Evolutionary conservation across 1,140 invertebrate genomes (phyloP).

Genomic region (Oryzaephilus surinamensis): DNA sequence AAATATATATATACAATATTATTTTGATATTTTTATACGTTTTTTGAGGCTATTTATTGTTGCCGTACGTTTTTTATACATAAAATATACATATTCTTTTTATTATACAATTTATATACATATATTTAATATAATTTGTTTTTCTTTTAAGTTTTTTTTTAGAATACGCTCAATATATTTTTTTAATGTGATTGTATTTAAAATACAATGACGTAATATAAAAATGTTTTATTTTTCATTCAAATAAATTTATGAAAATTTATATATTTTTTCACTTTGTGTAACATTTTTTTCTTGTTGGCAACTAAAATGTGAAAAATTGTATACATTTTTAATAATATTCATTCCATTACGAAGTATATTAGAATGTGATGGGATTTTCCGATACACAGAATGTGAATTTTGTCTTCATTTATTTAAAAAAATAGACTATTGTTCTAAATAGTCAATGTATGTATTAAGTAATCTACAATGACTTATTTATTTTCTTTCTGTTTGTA

Average conservation of each 20-base stretch:
- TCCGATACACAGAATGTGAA: background rate
- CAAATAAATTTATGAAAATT: background rate
- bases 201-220: too few species aligned
- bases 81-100: too few species aligned
- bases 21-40: conserved; percentile 23
- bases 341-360: background rate
- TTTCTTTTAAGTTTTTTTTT: too few species aligned
- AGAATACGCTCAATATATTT: too few species aligned
- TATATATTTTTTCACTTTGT: conserved; percentile 9
- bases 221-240: too few species aligned
- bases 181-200: too few species aligned
- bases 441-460: conserved; percentile 19
- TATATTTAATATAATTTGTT: too few species aligned
- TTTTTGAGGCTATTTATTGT: conserved; percentile 15
- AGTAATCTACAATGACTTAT: conserved; percentile 8
- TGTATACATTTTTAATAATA: conserved; percentile 7
- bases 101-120: too few species aligned
- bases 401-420: conserved; percentile 5
- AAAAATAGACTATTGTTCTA: conserved; percentile 27
- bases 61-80: conserved; percentile 11
- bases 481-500: conserved; percentile 13
- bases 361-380: conserved; percentile 1
- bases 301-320: background rate
- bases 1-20: conserved; percentile 22
- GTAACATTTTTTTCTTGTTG: background rate